Conservation (phyloP, 2,797 vertebrate genomes). For the Rachycentron canadum region DNA sequence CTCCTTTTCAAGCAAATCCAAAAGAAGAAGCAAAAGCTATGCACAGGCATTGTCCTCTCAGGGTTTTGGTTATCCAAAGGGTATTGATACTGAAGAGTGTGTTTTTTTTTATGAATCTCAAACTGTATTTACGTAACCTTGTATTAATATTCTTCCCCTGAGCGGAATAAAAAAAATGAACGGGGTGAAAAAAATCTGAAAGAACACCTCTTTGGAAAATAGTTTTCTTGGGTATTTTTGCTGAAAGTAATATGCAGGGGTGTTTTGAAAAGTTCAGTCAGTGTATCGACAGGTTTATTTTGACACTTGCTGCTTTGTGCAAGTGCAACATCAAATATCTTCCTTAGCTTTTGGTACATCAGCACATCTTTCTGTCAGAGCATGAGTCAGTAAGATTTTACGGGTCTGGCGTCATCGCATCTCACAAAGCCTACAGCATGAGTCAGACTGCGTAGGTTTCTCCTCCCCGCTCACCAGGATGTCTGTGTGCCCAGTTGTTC, state of each 20-base stretch:
- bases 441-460: slow-evolving; percentile 48
- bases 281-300: background rate
- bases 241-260: background rate
- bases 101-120: background rate
- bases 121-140: background rate
- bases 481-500: slow-evolving; percentile 13
- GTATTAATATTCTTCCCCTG: background rate
- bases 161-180: background rate
- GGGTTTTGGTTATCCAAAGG: slow-evolving; percentile 13
- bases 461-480: slow-evolving; percentile 35
- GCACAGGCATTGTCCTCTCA: background rate
- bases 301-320: background rate
- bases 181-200: background rate
- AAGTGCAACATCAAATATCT: background rate
- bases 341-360: background rate
- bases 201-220: background rate
- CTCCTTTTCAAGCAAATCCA: slow-evolving; percentile 18
- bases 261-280: background rate
- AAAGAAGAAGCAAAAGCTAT: background rate
- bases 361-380: slow-evolving; percentile 19
- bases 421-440: slow-evolving; percentile 9
- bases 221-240: background rate
- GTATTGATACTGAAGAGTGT: background rate
- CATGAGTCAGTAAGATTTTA: slow-evolving; percentile 40
- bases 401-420: slow-evolving; percentile 26